Evolutionary conservation across 2,797 vertebrate species (phyloP).

Genomic region (Chelon auratus): DNA sequence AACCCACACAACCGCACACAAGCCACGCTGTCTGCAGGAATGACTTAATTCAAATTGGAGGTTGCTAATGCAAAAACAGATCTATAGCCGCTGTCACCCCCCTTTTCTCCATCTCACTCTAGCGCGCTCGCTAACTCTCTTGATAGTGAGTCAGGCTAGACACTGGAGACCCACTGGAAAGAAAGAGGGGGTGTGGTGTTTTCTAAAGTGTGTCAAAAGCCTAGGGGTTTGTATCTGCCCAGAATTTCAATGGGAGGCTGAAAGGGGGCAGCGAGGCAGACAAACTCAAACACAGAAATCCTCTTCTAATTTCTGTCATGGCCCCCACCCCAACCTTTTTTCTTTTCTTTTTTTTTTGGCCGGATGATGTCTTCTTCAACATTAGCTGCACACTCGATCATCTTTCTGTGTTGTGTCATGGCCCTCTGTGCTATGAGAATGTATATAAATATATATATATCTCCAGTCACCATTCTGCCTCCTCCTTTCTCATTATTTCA

Average conservation of each 20-base stretch:
- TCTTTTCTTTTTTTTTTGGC: constrained; percentile 82
- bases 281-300: constrained; percentile 88
- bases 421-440: constrained; percentile 73
- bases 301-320: constrained; percentile 92
- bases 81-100: constrained; percentile 32
- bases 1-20: constrained; percentile 8
- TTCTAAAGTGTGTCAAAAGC: constrained; percentile 94
- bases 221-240: constrained; percentile 90
- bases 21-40: constrained; percentile 23
- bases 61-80: constrained; percentile 43
- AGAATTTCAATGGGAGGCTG: constrained; percentile 91
- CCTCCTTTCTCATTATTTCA: constrained; percentile 65
- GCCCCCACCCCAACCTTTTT: constrained; percentile 66
- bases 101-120: constrained; percentile 30
- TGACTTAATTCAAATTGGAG: constrained; percentile 49
- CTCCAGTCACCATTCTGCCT: constrained; percentile 45
- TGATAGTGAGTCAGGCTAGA: constrained; percentile 84
- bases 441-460: constrained; percentile 39
- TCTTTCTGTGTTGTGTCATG: constrained; percentile 73
- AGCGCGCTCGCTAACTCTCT: constrained; percentile 38
- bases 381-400: constrained; percentile 65
- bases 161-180: constrained; percentile 87
- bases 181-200: constrained; percentile 88
- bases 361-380: constrained; percentile 89
- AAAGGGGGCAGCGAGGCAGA: constrained; percentile 88